Conservation (phyloP, 1,140 invertebrate genomes). For the Euglossa dilemma region DNA sequence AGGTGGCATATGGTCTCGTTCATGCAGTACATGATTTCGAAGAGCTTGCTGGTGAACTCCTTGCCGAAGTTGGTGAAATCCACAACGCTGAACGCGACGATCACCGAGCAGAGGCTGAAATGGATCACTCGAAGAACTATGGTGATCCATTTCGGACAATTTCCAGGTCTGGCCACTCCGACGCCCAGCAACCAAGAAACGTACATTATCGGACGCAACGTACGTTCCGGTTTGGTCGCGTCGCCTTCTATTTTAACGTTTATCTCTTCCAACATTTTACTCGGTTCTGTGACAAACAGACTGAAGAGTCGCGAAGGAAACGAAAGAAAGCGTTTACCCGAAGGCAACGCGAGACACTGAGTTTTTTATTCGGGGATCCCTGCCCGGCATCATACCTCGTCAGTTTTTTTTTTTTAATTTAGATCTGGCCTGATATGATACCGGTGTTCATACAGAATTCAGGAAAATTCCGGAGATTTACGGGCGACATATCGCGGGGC, state of each 20-base stretch:
- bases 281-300: background rate
- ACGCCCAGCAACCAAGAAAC: constrained; percentile 67
- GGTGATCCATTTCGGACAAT: constrained; percentile 56
- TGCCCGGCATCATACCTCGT: background rate
- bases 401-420: background rate
- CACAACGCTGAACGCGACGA: constrained; percentile 68
- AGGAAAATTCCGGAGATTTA: background rate
- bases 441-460: background rate
- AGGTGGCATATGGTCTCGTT: constrained; percentile 69
- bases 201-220: constrained; percentile 60
- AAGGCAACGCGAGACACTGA: background rate
- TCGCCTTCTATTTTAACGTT: constrained; percentile 53
- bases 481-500: background rate
- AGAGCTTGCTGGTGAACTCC: constrained; percentile 70
- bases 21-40: constrained; percentile 73
- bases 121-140: constrained; percentile 63
- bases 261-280: constrained; percentile 59
- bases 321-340: background rate
- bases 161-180: constrained; percentile 56
- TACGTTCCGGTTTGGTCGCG: constrained; percentile 48
- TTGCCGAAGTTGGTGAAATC: constrained; percentile 69
- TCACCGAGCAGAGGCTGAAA: constrained; percentile 65
- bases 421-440: background rate
- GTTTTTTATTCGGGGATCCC: background rate
- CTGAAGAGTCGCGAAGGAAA: background rate